These are phyloP conservation scores for Pluvialis apricaria DNA, from an alignment of 2,113 vertebrate species.

Conservation along the genomic window DNA sequence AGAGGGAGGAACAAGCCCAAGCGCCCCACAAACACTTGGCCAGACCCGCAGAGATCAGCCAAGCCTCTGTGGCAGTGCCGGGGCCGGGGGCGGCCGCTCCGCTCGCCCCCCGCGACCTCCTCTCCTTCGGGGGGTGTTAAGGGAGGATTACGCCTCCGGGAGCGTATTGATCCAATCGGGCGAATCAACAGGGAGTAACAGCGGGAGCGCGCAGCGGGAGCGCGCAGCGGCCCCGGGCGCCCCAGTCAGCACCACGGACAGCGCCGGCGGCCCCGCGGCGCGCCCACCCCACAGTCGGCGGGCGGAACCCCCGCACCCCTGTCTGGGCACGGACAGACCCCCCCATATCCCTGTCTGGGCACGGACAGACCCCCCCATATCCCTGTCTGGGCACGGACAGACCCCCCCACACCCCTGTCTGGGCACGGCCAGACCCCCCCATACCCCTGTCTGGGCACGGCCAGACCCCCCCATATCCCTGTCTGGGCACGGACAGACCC, in stretches of 20 bases:
- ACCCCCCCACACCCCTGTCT: too few relatives aligned
- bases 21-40: accelerated
- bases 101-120: too few relatives aligned
- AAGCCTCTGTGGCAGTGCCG: not conserved
- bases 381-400: too few relatives aligned
- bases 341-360: too few relatives aligned
- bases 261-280: not conserved
- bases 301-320: too few relatives aligned
- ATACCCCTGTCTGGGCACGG: too few relatives aligned
- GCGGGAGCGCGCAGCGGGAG: not conserved
- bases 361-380: not conserved
- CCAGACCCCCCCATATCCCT: too few relatives aligned
- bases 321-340: not conserved
- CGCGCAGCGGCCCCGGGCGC: not conserved
- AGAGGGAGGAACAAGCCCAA: not conserved
- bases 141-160: not conserved
- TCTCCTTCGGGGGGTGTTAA: too few relatives aligned
- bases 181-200: not conserved
- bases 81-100: not conserved
- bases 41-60: not conserved
- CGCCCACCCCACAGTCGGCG: too few relatives aligned
- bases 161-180: not conserved
- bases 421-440: too few relatives aligned
- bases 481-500: too few relatives aligned
- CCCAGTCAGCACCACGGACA: not conserved